Evolutionary conservation across 2,888 invertebrate species (phyloP).

Genomic region (Salticus scenicus): DNA sequence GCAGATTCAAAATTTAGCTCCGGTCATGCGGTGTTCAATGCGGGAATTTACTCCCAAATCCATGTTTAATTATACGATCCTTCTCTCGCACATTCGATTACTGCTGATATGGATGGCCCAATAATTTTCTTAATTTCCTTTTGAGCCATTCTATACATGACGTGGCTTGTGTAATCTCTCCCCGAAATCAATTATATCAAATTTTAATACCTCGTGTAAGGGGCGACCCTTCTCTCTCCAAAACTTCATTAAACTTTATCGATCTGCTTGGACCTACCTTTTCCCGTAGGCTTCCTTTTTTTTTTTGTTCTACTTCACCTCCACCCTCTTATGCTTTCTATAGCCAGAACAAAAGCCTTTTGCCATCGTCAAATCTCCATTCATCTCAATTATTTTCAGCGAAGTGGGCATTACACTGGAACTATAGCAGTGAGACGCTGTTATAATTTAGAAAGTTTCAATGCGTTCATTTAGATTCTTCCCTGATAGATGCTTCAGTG

Average conservation of each 20-base stretch:
- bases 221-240: neutral
- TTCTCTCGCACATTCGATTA: too few relatives aligned
- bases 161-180: neutral
- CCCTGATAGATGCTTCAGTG: conserved; percentile 30
- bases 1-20: too few relatives aligned
- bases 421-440: neutral
- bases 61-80: too few relatives aligned
- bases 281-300: neutral
- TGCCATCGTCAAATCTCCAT: neutral
- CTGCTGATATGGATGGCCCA: neutral
- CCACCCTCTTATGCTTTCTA: neutral
- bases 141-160: neutral
- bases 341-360: neutral
- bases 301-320: neutral
- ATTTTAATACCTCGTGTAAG: neutral
- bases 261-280: neutral
- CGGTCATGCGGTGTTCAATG: too few relatives aligned
- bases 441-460: neutral
- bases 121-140: neutral
- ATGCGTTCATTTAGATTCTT: conserved; percentile 65
- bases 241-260: conserved; percentile 11
- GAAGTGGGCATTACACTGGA: neutral
- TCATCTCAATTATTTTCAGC: neutral
- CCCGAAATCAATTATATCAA: neutral
- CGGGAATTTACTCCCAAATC: too few relatives aligned